Evolutionary conservation across 2,888 invertebrate species (phyloP), one percentile per base, ranked within the genome.

Genomic region (Yponomeuta cagnagella): DNA sequence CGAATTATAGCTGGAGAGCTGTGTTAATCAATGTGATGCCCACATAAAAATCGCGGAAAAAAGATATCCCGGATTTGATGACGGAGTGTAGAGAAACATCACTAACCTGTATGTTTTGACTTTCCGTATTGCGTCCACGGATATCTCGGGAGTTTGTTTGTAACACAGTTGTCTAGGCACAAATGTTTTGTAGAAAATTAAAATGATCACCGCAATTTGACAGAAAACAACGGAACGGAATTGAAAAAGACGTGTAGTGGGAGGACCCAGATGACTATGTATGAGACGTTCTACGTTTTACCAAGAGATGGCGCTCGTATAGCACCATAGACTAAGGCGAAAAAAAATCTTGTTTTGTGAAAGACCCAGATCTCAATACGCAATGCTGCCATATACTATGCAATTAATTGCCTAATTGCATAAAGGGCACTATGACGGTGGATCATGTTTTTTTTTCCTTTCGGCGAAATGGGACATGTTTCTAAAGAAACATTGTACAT

Each of bases 151-250:
- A 37, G 37, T 48, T 73, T 73, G 72, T 75, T 78, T 77, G 76
- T 80, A 78, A 82, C 84, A 87, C 86, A 80, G 82, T 76, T 76
- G 78, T 78, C 79, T 78, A 75, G 77, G 73, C 75, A 78, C 31
- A 31, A 77, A 82, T 80, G 79, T 78, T 82, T 80, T 81, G 76
- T 73, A 75, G 76, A 72, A 73, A 80, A 82, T 78, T 80, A 79
- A 77, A 78, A 79, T 75, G 80, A 79, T 75, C 80, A 82, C 83
- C 83, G 83, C 84, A 82, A 86, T 82, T 84, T 76, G 80, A 87
- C 88, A 88, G 88, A 89, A 88, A 89, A 87, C 87, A 90, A 84
- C 83, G 80, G 82, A 90, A 84, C 83, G 80, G 82, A 85, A 83
- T 84, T 82, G 80, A 86, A 87, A 87, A 87, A 88, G 87, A 90